Conservation (phyloP, 2,888 invertebrate species). For the Sclerodermus sp. region DNA sequence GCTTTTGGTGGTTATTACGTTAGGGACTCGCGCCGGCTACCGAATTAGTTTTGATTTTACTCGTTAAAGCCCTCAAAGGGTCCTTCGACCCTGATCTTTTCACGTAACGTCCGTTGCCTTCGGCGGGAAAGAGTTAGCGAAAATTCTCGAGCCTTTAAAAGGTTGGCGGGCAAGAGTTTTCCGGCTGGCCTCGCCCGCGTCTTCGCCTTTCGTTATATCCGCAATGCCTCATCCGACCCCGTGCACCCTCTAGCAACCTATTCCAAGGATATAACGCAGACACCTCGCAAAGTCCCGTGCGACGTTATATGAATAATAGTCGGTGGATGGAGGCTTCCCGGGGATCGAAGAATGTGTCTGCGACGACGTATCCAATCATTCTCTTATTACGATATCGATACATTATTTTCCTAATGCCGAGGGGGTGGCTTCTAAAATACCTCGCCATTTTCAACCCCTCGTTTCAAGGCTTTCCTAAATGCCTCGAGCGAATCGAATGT, state of each 20-base stretch:
- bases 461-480: no score
- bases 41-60: conserved; percentile 4
- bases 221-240: background rate
- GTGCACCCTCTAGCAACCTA: conserved; percentile 2
- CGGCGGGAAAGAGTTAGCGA: background rate
- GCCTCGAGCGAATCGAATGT: no score
- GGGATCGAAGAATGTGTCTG: conserved; percentile 32
- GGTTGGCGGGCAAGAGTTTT: background rate
- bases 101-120: background rate
- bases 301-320: conserved; percentile 48
- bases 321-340: conserved; percentile 13
- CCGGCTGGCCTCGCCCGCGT: no score
- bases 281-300: conserved; percentile 40
- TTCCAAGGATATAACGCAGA: conserved; percentile 40
- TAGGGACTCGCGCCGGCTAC: background rate
- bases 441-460: no score
- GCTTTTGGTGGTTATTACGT: background rate
- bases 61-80: conserved; percentile 8
- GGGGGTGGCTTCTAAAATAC: conserved; percentile 1
- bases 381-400: conserved; percentile 57
- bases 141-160: no score
- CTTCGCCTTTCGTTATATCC: conserved; percentile 22
- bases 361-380: conserved; percentile 54
- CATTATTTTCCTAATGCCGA: conserved; percentile 46
- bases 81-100: conserved; percentile 5